Evolutionary conservation across 2,888 invertebrate species (phyloP), one percentile per base, ranked within the genome.

Genomic region (Chrysodeixis includens): DNA sequence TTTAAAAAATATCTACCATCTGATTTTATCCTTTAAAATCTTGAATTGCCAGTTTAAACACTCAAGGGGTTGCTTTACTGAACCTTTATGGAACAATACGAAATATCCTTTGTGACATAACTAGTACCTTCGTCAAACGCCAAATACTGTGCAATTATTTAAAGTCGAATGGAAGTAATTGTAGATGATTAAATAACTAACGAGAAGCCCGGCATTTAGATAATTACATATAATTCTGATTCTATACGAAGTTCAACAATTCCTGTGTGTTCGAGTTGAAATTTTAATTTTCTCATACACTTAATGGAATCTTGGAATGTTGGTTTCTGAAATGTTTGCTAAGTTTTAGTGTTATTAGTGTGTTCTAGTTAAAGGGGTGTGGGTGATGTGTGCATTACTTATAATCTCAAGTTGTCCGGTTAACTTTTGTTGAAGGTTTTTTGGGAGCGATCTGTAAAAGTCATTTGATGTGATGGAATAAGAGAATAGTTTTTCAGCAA

Each of bases 181-280:
- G 46, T 49, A 20, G 18, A 49, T 49, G 18, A 49, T 49, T 49
- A 20, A 49, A 49, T 18, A 49, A 49, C 46, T 49, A 49, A 49
- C 46, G 10, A 49, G 10, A 7, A 7, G 18, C 46, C 46, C 2
- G 18, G 46, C 46, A 20, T 49, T 49, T 49, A 49, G 46, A 20
- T 49, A 49, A 49, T 49, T 49, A 49, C 46, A 49, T 49, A 49
- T 49, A 18, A 49, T 49, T 49, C 46, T 20, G 46, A 49, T 49
- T 49, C 20, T n/a, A 49, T 20, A 49, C 46, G 46, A 49, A 49
- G 18, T 49, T 20, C 4, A 46, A 49, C 18, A 49, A 46, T 46
- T 18, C 46, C 10, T 3, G 20, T 49, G 46, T 49, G 20, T 9
- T 20, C 18, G 9, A 20, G 46, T 26, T 49, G 46, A 49, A 49